phyloP scores from a whole-genome alignment of 2,113 vertebrate species.

The Neodon shergylaensis region DNA sequence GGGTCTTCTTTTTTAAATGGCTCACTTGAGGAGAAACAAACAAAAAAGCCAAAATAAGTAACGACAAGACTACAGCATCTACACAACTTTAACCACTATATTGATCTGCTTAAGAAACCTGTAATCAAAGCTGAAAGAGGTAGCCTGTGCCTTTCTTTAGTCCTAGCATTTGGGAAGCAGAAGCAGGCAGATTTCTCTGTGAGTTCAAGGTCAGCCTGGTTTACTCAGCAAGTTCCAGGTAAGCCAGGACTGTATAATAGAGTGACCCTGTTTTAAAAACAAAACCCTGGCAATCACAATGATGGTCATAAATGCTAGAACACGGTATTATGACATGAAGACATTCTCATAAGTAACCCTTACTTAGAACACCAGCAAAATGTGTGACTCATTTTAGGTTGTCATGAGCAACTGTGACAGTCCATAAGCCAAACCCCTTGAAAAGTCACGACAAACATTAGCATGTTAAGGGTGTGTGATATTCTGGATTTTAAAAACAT shows the following conservation, averaged over 20 bases:
- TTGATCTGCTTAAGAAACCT: neutral
- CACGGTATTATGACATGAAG: neutral
- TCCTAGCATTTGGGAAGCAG: neutral
- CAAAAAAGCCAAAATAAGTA: neutral
- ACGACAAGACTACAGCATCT: neutral
- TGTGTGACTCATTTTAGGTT: neutral
- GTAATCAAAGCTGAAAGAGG: too few relatives aligned
- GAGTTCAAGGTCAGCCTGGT: neutral
- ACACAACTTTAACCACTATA: neutral
- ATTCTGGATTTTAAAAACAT: neutral
- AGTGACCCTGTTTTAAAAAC: neutral
- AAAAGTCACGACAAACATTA: neutral
- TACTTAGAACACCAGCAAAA: neutral
- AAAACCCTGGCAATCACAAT: neutral
- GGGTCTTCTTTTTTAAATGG: neutral
- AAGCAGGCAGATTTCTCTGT: neutral
- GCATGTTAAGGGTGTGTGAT: neutral
- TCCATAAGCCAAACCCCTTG: neutral
- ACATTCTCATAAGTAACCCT: neutral
- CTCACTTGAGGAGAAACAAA: neutral
- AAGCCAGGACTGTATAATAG: too few relatives aligned
- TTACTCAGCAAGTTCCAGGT: neutral
- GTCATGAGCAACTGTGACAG: neutral
- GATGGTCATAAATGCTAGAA: neutral
- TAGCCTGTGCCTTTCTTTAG: neutral